Percentiles rank a stretch among this genome's conserved stretches.
Evolutionary conservation across 2,888 invertebrate species (phyloP).

Genomic region (Oxyscelio sp.): DNA sequence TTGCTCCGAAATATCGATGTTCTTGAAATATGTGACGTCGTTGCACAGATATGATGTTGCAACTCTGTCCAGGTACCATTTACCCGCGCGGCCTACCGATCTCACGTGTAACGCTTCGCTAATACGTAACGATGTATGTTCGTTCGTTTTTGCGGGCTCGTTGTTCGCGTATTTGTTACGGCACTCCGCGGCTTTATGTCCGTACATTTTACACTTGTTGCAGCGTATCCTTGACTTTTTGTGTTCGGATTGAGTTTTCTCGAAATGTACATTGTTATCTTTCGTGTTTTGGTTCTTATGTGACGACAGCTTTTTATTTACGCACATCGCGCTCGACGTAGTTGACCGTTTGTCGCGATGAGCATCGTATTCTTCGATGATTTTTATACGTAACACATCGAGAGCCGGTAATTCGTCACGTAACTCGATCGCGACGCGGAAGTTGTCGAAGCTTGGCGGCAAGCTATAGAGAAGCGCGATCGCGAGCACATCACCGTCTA

Average conservation of each 20-base stretch:
- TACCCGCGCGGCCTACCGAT: background rate
- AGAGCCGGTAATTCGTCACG: conserved; percentile 50
- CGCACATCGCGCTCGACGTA: background rate
- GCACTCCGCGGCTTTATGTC: conserved; percentile 8
- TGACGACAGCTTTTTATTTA: background rate
- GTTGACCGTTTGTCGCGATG: background rate
- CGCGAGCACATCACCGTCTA: conserved; percentile 2
- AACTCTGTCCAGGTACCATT: conserved; percentile 11
- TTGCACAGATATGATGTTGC: conserved; percentile 3
- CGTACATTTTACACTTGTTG: conserved; percentile 14
- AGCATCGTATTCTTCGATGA: conserved; percentile 8
- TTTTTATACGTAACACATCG: conserved; percentile 41
- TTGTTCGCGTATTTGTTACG: background rate
- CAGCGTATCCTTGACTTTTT: conserved; percentile 9
- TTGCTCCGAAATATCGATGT: background rate
- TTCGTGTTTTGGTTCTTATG: background rate
- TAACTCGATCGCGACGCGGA: conserved; percentile 57
- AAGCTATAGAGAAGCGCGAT: background rate
- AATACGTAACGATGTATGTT: background rate
- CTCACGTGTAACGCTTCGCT: background rate
- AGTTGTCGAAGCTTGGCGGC: conserved; percentile 61
- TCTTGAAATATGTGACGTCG: no score
- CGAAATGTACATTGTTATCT: background rate
- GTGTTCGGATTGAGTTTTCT: background rate
- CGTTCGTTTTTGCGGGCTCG: background rate